Percentiles rank a stretch among this genome's conserved stretches.
These are phyloP conservation scores for Gallinago paraguaiae DNA, from an alignment of 2,113 vertebrate genomes.

Conservation along the genomic window DNA sequence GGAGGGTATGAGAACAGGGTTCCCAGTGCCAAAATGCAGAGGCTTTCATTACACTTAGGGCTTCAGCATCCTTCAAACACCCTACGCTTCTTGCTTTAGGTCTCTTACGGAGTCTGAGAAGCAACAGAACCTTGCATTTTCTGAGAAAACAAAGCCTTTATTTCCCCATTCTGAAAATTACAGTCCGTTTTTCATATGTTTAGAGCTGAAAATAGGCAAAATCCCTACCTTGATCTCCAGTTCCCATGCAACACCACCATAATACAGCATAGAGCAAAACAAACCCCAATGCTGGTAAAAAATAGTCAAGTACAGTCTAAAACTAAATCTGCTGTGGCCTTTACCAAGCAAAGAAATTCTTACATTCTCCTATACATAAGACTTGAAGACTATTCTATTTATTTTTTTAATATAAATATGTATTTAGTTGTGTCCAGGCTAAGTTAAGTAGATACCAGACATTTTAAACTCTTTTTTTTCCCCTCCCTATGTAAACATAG, in stretches of 20 bases:
- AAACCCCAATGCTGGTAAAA: background rate
- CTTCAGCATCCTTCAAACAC: background rate
- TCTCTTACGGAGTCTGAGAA: background rate
- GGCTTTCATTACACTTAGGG: background rate
- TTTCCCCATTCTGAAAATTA: background rate
- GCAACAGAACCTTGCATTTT: background rate
- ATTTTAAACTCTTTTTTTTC: background rate
- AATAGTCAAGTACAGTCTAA: background rate
- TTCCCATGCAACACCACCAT: background rate
- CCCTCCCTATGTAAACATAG: fast-evolving
- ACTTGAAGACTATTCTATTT: background rate
- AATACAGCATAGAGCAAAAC: background rate
- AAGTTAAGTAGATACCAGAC: background rate
- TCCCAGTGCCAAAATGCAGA: background rate
- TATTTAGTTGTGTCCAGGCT: background rate
- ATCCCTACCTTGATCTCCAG: background rate
- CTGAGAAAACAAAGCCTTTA: background rate
- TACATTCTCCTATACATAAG: background rate
- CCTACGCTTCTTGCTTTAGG: background rate
- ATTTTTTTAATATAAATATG: background rate
- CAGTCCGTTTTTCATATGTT: background rate
- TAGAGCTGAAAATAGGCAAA: background rate
- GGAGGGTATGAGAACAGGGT: background rate
- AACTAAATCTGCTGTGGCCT: background rate
- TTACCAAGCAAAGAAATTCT: background rate